Base-by-base conservation (phyloP, 1,140 invertebrate genomes). In the Brachionus rotundiformis region DNA sequence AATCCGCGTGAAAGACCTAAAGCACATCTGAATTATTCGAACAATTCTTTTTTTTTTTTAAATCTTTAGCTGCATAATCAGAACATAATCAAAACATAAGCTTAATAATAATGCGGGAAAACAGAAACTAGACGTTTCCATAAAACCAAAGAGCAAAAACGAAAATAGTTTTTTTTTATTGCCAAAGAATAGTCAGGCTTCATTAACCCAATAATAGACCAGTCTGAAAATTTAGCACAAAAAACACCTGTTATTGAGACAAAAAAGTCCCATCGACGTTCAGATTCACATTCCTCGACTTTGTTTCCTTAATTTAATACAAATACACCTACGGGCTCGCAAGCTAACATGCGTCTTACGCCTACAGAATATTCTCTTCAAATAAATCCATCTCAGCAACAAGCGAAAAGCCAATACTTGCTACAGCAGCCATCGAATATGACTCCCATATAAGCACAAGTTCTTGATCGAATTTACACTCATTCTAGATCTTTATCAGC, bases 1-100 rank as follows among this genome's bases (percentile, higher is more conserved):
- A 81, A 81, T 81, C 79, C 79, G 16, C 79, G 79, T 44, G 79
- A 81, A 49, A 10, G 79, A 63, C 79, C 79, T 8, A 47, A 54
- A 31, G 54, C 76, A 10, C 27, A 59, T 63, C 6, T 59, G 16
- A 79, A 79, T 79, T 25, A 39, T 47, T 4, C 19, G 7, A 79
- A 79, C 31, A 47, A 33, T 16, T n/a, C n/a, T n/a, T n/a, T n/a
- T n/a, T n/a, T n/a, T n/a, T n/a, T n/a, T n/a, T n/a, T n/a, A n/a
- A 79, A 31, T 59, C 23, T 68, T 0, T 31, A 68, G 16, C 8
- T 68, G 33, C 33, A 36, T 16, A 73, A 44, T 73, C 68, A 73
- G 27, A 79, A 79, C 13, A 79, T 39, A 4, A 16, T n/a, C 47
- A 79, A 73, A 44, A 23, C 68, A 3, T 44, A 73, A 41, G 6